phyloP scores from a whole-genome alignment of 2,797 vertebrate species.

The Tokudaia tokunoshimensis region DNA sequence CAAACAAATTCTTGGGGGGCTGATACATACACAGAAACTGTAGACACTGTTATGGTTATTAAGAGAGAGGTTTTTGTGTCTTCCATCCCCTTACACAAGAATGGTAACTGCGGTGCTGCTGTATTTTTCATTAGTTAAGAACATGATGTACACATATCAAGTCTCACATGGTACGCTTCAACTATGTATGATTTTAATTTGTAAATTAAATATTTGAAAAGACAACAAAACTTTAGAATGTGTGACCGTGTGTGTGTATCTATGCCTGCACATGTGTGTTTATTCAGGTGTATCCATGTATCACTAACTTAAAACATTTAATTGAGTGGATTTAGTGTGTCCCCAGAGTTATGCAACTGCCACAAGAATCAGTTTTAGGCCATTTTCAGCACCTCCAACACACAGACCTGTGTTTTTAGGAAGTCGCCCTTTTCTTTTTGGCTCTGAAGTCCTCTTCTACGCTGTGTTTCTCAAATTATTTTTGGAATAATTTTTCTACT shows the following conservation, averaged over 20 bases:
- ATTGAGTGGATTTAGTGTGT: not conserved
- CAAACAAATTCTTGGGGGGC: not conserved
- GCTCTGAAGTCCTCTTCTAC: not conserved
- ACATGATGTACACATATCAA: not conserved
- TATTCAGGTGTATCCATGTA: not conserved
- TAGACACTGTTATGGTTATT: not conserved
- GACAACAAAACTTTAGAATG: not conserved
- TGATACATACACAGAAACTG: not conserved
- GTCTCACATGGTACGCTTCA: not conserved
- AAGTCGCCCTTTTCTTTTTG: not conserved
- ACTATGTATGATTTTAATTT: not conserved
- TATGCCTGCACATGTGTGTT: not conserved
- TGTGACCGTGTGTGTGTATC: not conserved
- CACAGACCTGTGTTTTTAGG: not conserved
- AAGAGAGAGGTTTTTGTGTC: not conserved
- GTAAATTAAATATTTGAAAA: conserved; percentile 8
- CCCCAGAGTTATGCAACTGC: not conserved
- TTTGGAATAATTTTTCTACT: conserved; percentile 57
- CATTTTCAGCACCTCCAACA: not conserved
- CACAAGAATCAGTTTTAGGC: not conserved
- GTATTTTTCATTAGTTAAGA: not conserved
- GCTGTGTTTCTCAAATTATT: conserved; percentile 65
- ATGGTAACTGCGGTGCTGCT: not conserved
- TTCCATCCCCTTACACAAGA: not conserved
- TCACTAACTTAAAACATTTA: not conserved